phyloP scores from a whole-genome alignment of 2,113 vertebrate species.

The Erpornis zantholeuca region DNA sequence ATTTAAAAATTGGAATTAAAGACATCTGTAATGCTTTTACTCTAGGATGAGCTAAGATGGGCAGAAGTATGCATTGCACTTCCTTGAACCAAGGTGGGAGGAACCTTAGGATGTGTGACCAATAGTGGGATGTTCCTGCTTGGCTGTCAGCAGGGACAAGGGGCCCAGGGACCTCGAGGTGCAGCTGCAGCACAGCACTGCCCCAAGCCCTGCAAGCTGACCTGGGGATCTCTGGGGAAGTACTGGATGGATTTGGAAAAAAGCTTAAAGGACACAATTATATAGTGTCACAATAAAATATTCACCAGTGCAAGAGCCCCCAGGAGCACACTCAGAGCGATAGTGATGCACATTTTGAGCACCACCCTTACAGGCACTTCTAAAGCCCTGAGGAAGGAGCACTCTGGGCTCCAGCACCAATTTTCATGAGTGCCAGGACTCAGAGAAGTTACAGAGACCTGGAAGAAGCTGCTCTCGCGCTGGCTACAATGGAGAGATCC shows the following conservation, averaged over 20 bases:
- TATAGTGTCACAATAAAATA: not conserved
- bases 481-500: fast-evolving
- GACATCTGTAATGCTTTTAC: not conserved
- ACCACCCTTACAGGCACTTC: not conserved
- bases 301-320: not conserved
- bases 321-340: fast-evolving
- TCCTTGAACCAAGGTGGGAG: not conserved
- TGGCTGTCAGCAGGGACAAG: not conserved
- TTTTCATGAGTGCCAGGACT: not conserved
- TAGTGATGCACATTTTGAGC: not conserved
- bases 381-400: not conserved
- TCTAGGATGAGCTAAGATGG: not conserved
- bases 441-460: not conserved
- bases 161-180: fast-evolving
- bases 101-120: not conserved
- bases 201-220: not conserved
- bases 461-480: not conserved
- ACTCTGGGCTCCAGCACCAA: not conserved
- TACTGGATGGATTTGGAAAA: fast-evolving
- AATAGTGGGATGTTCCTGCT: fast-evolving
- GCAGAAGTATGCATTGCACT: not conserved
- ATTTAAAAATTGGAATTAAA: not conserved
- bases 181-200: not conserved
- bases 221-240: not conserved
- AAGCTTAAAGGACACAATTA: not conserved